Conservation (phyloP, 2,888 invertebrate genomes). For the Eremobia ochroleuca region DNA sequence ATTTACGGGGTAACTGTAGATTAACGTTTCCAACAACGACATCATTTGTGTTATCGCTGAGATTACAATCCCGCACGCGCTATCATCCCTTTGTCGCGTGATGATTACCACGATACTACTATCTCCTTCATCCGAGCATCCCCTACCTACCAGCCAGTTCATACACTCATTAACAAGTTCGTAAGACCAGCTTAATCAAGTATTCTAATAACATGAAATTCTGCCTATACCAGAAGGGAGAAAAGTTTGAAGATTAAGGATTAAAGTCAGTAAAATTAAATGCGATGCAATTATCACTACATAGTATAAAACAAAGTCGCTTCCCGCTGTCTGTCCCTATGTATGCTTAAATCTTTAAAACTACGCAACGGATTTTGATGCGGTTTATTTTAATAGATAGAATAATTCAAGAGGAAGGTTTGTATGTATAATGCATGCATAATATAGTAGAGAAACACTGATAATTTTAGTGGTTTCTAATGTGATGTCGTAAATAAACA, state of each 20-base stretch:
- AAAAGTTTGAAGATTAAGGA: conserved; percentile 25
- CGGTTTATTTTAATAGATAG: too few species aligned
- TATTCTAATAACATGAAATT: conserved; percentile 24
- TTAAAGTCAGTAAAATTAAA: conserved; percentile 9
- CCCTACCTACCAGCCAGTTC: not conserved
- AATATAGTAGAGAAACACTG: too few species aligned
- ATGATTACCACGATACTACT: conserved; percentile 27
- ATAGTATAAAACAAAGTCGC: too few species aligned
- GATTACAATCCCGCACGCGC: not conserved
- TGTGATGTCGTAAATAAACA: too few species aligned
- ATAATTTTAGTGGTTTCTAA: too few species aligned
- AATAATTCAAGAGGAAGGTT: too few species aligned
- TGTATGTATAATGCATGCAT: too few species aligned
- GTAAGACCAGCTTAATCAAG: conserved; percentile 11
- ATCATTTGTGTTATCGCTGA: not conserved
- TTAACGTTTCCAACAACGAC: not conserved
- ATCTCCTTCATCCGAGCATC: not conserved
- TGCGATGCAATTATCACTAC: conserved; percentile 45
- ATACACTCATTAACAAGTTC: not conserved
- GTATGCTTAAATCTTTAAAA: too few species aligned
- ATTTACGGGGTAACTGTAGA: not conserved
- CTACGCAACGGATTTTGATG: too few species aligned
- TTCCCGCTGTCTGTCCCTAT: too few species aligned
- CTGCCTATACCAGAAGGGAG: conserved; percentile 7
- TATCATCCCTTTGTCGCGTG: conserved; percentile 12